These are phyloP conservation scores for Penaeus indicus DNA, from an alignment of 1,140 invertebrate species.

Conservation along the genomic window DNA sequence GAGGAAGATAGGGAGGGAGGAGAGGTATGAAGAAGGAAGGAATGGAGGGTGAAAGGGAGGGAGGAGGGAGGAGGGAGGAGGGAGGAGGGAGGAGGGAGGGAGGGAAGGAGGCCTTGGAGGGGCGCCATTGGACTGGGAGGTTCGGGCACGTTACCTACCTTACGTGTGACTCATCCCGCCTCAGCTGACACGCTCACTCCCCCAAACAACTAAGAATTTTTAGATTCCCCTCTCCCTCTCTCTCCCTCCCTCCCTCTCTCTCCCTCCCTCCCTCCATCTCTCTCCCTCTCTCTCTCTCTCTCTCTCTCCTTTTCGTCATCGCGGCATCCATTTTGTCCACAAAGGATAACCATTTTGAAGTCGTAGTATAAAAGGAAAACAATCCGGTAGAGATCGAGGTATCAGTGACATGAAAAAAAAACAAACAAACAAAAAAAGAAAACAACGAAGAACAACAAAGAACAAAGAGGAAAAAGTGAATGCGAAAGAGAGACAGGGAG, in stretches of 20 bases:
- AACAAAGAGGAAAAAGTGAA: not conserved
- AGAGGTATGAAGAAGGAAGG: not conserved
- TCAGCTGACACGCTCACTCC: too few relatives aligned
- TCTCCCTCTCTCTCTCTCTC: not conserved
- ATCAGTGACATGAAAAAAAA: not conserved
- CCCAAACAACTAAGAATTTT: too few relatives aligned
- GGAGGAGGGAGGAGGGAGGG: not conserved
- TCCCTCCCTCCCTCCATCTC: too few relatives aligned
- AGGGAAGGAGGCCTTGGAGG: too few relatives aligned
- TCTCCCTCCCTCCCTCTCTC: not conserved
- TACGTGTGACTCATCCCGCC: too few relatives aligned
- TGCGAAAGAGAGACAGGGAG: not conserved
- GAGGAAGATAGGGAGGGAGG: not conserved
- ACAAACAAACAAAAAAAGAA: too few relatives aligned
- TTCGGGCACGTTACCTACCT: too few relatives aligned
- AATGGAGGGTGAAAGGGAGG: not conserved
- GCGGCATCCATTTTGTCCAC: too few relatives aligned
- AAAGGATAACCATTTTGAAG: not conserved
- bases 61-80: not conserved
- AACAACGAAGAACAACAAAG: not conserved
- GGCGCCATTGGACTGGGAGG: too few relatives aligned
- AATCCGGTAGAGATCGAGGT: conserved; percentile 11
- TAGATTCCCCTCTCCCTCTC: too few relatives aligned
- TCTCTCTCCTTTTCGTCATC: too few relatives aligned
- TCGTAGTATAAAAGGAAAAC: not conserved